Evolutionary conservation across 53 echinoderm and acorn worm genomes (phyloP), one percentile per base, ranked within the genome.

Genomic region (Crossaster papposus): DNA sequence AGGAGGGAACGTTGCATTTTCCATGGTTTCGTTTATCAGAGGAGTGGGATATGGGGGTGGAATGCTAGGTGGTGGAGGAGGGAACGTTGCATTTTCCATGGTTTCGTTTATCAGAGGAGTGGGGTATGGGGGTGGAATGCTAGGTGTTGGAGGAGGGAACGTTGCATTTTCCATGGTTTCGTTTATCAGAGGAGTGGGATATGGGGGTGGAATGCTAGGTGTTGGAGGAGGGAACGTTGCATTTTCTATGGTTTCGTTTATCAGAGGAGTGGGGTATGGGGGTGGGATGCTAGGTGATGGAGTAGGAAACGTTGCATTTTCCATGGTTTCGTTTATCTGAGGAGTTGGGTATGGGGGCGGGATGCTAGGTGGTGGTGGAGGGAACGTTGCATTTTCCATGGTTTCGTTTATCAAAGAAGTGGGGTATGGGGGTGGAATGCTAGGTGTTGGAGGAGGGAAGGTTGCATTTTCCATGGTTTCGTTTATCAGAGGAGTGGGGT

Each of bases 381-480:
- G 78, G 8, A 79, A 32, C 26, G 79, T 79, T 9, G 79, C 79
- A 54, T 79, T 81, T 81, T 36, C 23, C 14, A n/a, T 35, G 18
- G 77, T 78, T 1, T 11, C 37, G 37, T 78, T 51, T 4, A 18
- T 34, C n/a, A 17, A 11, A 26, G 77, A 64, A 36, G 64, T 34
- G 18, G 81, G 28, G 13, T 51, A 68, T 65, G 68, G 78, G 26
- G 17, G 36, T 11, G 51, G 77, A 23, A 26, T 51, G 52, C 78
- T 78, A 2, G 78, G 78, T 50, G 36, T 22, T 8, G 51, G 78
- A 0, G 78, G 52, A 15, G 18, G 78, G 8, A 79, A 32, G 9
- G 79, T 79, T 9, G 79, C 54, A 54, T 79, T 81, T 81, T 30
- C 20, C 8, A 9, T 34, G 20, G 75, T 74, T 7, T 18, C 75